phyloP scores from a whole-genome alignment of 1,140 invertebrate genomes.

The Liolophura sinensis region DNA sequence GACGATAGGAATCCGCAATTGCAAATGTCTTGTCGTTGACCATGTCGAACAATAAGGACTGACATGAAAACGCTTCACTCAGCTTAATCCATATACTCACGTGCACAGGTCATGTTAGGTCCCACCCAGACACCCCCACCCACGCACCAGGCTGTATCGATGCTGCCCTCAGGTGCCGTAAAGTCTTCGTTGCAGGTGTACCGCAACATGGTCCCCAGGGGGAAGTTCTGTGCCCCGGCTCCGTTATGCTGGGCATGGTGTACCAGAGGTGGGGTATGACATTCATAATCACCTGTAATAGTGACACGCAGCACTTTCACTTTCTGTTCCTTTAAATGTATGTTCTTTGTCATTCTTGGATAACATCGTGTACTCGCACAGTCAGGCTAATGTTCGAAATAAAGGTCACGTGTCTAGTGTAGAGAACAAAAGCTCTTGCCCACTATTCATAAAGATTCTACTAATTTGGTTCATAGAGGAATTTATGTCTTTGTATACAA shows the following conservation, averaged over 20 bases:
- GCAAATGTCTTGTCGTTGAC: too few species aligned
- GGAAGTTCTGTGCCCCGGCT: conserved; percentile 14
- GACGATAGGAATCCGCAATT: too few species aligned
- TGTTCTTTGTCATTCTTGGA: not conserved
- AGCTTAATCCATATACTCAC: conserved; percentile 64
- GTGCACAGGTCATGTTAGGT: conserved; percentile 92
- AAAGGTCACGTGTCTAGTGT: too few species aligned
- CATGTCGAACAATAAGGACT: too few species aligned
- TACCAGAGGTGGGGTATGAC: conserved; percentile 25
- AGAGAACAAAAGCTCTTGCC: too few species aligned
- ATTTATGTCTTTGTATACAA: too few species aligned
- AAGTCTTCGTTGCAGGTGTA: conserved; percentile 34
- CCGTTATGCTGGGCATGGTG: conserved; percentile 31
- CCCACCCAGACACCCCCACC: conserved; percentile 87
- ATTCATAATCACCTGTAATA: conserved; percentile 29
- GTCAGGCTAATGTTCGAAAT: too few species aligned
- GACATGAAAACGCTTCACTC: not conserved
- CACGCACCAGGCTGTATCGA: conserved; percentile 81
- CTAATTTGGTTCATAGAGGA: too few species aligned
- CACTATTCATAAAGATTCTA: too few species aligned
- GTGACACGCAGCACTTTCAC: too few species aligned
- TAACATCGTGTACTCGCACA: not conserved
- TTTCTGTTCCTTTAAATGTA: too few species aligned
- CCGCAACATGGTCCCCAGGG: conserved; percentile 25
- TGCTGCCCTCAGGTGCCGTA: conserved; percentile 20